phyloP scores from a whole-genome alignment of 2,797 vertebrate species.

The Cyclura pinguis region DNA sequence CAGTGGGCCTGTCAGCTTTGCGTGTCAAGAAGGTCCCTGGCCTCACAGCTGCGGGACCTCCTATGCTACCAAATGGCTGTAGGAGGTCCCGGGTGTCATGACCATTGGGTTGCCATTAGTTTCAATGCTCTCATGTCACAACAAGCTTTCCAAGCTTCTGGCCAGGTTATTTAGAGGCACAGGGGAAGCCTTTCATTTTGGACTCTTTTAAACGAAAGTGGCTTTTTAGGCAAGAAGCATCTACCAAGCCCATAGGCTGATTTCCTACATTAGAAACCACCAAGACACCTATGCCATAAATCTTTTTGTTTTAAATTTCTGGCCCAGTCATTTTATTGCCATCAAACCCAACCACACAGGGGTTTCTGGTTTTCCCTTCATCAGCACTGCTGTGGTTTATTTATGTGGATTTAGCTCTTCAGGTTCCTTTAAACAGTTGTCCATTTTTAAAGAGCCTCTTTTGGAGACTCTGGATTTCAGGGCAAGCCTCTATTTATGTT shows the following conservation, averaged over 20 bases:
- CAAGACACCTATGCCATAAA: conserved; percentile 21
- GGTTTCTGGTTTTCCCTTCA: conserved; percentile 31
- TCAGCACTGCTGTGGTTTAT: conserved; percentile 41
- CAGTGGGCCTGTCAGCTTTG: background rate
- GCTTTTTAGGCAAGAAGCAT: conserved; percentile 13
- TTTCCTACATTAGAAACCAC: conserved; percentile 33
- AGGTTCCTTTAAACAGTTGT: conserved; percentile 31
- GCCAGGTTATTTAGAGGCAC: background rate
- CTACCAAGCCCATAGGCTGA: background rate
- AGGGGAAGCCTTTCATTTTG: background rate
- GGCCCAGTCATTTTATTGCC: conserved; percentile 40
- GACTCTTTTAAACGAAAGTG: background rate
- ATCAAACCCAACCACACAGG: conserved; percentile 34
- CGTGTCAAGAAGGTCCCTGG: background rate
- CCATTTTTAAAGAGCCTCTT: conserved; percentile 33
- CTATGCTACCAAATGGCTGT: background rate
- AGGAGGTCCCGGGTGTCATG: background rate
- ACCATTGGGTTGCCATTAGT: background rate
- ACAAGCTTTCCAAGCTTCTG: background rate
- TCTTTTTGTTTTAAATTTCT: conserved; percentile 28
- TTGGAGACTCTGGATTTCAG: conserved; percentile 20
- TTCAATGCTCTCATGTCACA: background rate
- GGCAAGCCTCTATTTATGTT: conserved; percentile 16
- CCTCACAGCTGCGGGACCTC: background rate
- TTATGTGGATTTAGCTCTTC: conserved; percentile 27